Conservation (phyloP, 1,140 invertebrate genomes). For the Aplysia californica region DNA sequence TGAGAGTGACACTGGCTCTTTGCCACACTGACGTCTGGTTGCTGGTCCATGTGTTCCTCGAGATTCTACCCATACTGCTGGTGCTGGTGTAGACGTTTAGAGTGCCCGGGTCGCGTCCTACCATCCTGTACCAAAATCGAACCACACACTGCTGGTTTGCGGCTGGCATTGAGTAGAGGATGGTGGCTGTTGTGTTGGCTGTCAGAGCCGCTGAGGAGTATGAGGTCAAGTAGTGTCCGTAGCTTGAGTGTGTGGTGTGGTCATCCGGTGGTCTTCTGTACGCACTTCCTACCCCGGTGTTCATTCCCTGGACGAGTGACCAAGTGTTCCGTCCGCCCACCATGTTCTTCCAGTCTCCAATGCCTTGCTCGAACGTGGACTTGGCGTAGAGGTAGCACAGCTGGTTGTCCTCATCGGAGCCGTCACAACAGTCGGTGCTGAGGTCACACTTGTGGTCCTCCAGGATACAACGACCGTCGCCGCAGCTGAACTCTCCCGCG, state of each 20-base stretch:
- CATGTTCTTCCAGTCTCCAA: constrained; percentile 44
- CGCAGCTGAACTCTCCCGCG: constrained; percentile 67
- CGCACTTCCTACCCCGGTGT: background rate
- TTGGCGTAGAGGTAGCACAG: constrained; percentile 72
- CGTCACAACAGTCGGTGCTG: constrained; percentile 59
- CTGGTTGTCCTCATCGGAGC: constrained; percentile 46
- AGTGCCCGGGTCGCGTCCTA: constrained; percentile 68
- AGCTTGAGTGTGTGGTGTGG: constrained; percentile 16
- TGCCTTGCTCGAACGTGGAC: constrained; percentile 41
- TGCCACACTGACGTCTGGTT: constrained; percentile 53
- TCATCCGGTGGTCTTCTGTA: background rate
- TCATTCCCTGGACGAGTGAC: background rate
- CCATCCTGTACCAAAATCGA: constrained; percentile 83
- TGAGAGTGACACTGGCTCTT: constrained; percentile 34
- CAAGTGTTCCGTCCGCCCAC: background rate
- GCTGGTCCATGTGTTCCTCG: constrained; percentile 24
- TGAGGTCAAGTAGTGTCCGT: constrained; percentile 11
- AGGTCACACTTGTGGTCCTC: constrained; percentile 53
- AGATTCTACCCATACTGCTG: too few relatives aligned
- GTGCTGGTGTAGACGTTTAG: constrained; percentile 49
- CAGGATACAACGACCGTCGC: constrained; percentile 41
- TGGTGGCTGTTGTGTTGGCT: background rate
- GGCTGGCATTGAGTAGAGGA: constrained; percentile 1
- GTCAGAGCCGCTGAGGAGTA: background rate
- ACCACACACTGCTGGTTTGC: constrained; percentile 7